These are phyloP conservation scores for Melanchra persicariae DNA, from an alignment of 2,888 invertebrate species.

Conservation along the genomic window DNA sequence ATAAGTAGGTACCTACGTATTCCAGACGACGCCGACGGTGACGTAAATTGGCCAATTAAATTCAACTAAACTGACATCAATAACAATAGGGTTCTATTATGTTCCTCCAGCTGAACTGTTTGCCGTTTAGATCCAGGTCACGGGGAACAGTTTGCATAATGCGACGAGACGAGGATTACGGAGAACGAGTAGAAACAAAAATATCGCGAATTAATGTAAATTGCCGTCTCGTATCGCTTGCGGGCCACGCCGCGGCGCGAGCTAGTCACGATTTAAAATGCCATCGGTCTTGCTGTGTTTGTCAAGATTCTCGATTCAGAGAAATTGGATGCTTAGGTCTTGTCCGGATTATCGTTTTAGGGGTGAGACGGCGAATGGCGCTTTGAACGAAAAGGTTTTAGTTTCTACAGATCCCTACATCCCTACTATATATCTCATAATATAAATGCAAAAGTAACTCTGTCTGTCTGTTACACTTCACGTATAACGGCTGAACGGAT, in stretches of 20 bases:
- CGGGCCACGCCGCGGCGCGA: slow-evolving; percentile 46
- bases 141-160: slow-evolving; percentile 69
- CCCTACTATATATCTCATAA: too few relatives aligned
- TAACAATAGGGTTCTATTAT: slow-evolving; percentile 40
- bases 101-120: slow-evolving; percentile 44
- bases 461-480: too few relatives aligned
- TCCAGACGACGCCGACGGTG: too few relatives aligned
- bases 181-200: slow-evolving; percentile 67
- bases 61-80: slow-evolving; percentile 41
- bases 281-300: slow-evolving; percentile 63
- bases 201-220: slow-evolving; percentile 74
- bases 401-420: not conserved
- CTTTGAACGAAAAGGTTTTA: slow-evolving; percentile 2
- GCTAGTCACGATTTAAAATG: slow-evolving; percentile 57
- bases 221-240: slow-evolving; percentile 60
- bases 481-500: too few relatives aligned
- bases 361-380: slow-evolving; percentile 19
- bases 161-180: slow-evolving; percentile 61
- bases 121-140: slow-evolving; percentile 68
- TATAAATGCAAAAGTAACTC: too few relatives aligned
- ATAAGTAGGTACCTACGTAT: not conserved
- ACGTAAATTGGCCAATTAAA: slow-evolving; percentile 27
- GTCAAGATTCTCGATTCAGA: slow-evolving; percentile 30
- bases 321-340: slow-evolving; percentile 41
- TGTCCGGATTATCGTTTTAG: slow-evolving; percentile 45